Conservation (phyloP, 2,888 invertebrate genomes). For the Bellardia bayeri region DNA sequence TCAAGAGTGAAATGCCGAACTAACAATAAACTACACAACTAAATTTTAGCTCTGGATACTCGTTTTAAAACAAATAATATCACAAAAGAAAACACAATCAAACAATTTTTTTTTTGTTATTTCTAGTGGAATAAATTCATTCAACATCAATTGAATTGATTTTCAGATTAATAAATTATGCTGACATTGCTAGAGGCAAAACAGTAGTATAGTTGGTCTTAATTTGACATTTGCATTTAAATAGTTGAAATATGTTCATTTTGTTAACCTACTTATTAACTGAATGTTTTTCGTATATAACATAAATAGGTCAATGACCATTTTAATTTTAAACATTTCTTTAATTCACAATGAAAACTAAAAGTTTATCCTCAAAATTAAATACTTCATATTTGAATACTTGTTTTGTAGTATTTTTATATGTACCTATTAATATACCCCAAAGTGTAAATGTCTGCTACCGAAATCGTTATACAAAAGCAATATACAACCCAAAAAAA, state of each 20-base stretch:
- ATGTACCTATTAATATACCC: neutral
- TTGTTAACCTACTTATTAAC: slow-evolving; percentile 13
- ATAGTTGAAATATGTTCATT: neutral
- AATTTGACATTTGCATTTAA: neutral
- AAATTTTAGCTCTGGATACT: neutral
- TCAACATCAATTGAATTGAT: slow-evolving; percentile 14
- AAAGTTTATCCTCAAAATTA: no score
- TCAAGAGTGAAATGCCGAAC: neutral
- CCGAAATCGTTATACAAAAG: neutral
- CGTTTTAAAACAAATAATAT: neutral
- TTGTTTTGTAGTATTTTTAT: no score
- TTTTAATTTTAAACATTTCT: no score
- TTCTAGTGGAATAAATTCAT: neutral
- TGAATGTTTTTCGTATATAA: neutral
- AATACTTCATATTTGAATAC: no score
- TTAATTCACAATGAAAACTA: no score
- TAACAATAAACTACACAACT: neutral
- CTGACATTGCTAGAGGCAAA: slow-evolving; percentile 19
- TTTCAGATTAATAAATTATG: slow-evolving; percentile 35
- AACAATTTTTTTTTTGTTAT: neutral
- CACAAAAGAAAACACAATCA: neutral
- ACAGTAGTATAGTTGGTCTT: slow-evolving; percentile 1
- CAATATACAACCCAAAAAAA: neutral
- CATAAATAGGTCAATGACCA: slow-evolving; percentile 17
- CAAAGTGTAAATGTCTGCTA: neutral